Evolutionary conservation across 1,140 invertebrate genomes (phyloP).

Genomic region (Nasonia vitripennis): DNA sequence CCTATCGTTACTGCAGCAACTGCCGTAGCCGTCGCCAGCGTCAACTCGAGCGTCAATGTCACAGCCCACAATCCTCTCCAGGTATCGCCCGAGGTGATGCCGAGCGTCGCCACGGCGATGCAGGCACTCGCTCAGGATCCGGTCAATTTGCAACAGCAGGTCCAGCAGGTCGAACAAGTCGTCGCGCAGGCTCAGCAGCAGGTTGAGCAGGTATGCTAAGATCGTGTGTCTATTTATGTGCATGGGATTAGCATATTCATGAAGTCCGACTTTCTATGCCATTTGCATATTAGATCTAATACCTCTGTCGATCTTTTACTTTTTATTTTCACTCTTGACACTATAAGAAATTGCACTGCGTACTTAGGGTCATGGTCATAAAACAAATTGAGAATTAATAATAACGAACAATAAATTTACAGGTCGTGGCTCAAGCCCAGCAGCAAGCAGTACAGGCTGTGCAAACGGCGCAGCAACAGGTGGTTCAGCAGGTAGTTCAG

Average conservation of each 20-base stretch:
- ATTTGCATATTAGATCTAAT: no score
- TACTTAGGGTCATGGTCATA: no score
- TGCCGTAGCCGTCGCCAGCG: constrained; percentile 43
- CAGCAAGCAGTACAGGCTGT: constrained; percentile 70
- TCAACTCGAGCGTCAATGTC: constrained; percentile 57
- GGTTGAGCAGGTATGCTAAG: constrained; percentile 66
- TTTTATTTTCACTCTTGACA: no score
- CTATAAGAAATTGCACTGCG: no score
- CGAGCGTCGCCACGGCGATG: constrained; percentile 51
- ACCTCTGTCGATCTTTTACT: no score
- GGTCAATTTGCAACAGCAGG: constrained; percentile 69
- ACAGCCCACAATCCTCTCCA: constrained; percentile 62
- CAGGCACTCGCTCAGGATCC: constrained; percentile 60
- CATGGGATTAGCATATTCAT: no score
- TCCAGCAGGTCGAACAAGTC: constrained; percentile 71
- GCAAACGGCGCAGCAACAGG: constrained; percentile 72
- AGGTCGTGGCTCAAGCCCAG: constrained; percentile 69
- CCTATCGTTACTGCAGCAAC: constrained; percentile 70
- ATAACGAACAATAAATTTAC: neutral
- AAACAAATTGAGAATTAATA: no score
- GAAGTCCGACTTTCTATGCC: no score
- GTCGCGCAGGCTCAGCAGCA: constrained; percentile 71
- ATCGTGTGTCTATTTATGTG: no score
- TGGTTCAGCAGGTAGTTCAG: constrained; percentile 70
- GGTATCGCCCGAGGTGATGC: constrained; percentile 63